These are phyloP conservation scores for Luffia ferchaultella DNA, from an alignment of 2,888 invertebrate species.

Conservation along the genomic window DNA sequence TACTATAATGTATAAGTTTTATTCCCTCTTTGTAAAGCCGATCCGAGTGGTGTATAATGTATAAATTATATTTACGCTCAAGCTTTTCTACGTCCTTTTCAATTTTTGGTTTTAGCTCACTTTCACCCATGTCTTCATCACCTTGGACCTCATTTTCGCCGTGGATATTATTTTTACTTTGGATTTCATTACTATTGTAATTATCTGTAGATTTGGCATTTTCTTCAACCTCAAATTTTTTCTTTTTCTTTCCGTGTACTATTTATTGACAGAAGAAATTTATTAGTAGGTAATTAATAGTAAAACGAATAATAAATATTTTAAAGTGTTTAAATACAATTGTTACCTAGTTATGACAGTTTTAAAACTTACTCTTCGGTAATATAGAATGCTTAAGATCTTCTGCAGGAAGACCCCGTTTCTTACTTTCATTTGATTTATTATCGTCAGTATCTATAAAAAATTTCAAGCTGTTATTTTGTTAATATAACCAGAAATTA, in stretches of 20 bases:
- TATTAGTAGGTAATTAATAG: no score
- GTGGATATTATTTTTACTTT: conserved; percentile 23
- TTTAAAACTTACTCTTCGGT: not conserved
- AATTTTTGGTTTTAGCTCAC: no score
- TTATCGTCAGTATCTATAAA: not conserved
- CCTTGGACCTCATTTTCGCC: conserved; percentile 9
- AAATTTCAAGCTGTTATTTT: not conserved
- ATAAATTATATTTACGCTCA: no score
- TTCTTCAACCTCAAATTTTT: conserved; percentile 18
- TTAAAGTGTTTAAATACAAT: no score
- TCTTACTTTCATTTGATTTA: not conserved
- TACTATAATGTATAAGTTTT: no score
- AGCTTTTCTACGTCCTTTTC: no score
- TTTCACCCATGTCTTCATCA: not conserved
- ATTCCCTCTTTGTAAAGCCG: no score
- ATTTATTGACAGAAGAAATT: no score
- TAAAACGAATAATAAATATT: no score
- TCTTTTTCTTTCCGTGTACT: conserved; percentile 21
- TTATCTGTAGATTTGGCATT: conserved; percentile 26
- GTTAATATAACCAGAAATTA: not conserved
- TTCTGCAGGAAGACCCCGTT: not conserved
- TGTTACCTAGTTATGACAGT: no score
- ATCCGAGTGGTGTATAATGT: no score
- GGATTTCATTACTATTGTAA: conserved; percentile 18
- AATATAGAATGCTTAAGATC: not conserved